Percentiles rank a stretch among this genome's conserved stretches.
Conservation (phyloP, 1,140 invertebrate species). For the Teleogryllus occipitalis region DNA sequence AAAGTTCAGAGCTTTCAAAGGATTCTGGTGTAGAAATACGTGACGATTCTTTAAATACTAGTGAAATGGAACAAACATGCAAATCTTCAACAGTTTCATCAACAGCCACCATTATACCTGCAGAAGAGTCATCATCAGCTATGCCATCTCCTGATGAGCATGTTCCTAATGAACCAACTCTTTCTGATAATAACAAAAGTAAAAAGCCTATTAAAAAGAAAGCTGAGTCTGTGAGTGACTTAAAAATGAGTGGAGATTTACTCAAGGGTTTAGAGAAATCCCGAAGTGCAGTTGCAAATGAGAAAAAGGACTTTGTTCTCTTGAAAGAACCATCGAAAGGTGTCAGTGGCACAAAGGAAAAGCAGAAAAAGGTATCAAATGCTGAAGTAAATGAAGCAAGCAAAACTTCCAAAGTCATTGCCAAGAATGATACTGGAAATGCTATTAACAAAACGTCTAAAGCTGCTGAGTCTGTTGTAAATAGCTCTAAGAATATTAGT, state of each 20-base stretch:
- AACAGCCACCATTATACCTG: neutral
- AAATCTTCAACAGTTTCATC: neutral
- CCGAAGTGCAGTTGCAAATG: too few species aligned
- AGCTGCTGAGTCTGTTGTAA: neutral
- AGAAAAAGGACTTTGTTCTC: too few species aligned
- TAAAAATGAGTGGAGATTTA: too few species aligned
- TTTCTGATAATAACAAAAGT: neutral
- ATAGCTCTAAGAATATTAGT: too few species aligned
- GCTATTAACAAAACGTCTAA: neutral
- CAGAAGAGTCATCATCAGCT: neutral
- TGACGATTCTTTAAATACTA: neutral
- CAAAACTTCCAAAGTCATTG: neutral
- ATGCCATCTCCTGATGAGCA: neutral
- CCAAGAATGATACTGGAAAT: neutral
- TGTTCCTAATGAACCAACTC: neutral
- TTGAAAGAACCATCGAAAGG: too few species aligned
- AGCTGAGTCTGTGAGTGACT: neutral
- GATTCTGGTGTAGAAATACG: neutral
- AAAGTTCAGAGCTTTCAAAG: neutral
- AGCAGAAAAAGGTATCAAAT: slow-evolving; percentile 25
- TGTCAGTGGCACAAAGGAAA: slow-evolving; percentile 20
- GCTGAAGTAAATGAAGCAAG: slow-evolving; percentile 2
- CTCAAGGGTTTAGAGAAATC: too few species aligned
- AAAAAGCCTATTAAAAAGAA: neutral
- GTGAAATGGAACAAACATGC: neutral